Evolutionary conservation across 2,797 vertebrate species (phyloP), one percentile per base, ranked within the genome.

Genomic region (Monodelphis domestica): DNA sequence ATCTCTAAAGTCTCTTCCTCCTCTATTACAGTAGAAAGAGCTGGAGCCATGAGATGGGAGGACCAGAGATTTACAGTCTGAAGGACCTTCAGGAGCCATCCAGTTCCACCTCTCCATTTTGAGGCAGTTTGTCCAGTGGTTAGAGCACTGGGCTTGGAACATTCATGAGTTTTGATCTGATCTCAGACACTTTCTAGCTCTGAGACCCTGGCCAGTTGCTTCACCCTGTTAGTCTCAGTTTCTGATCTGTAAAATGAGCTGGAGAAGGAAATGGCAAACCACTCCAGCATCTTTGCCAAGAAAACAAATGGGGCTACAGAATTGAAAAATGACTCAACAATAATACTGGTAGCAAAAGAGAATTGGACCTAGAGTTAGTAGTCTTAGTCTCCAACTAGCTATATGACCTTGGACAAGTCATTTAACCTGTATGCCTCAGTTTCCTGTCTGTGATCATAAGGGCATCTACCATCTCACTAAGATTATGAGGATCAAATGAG

Each of bases 311-410:
- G n/a, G n/a, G n/a, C n/a, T n/a, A n/a, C n/a, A n/a, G n/a, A n/a
- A n/a, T n/a, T n/a, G n/a, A n/a, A n/a, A n/a, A n/a, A n/a, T n/a
- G n/a, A n/a, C n/a, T n/a, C n/a, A n/a, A n/a, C n/a, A n/a, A n/a
- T n/a, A n/a, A n/a, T n/a, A n/a, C n/a, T n/a, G n/a, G n/a, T n/a
- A n/a, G n/a, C n/a, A n/a, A n/a, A n/a, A n/a, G n/a, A n/a, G n/a
- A n/a, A n/a, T n/a, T n/a, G n/a, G n/a, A n/a, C n/a, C 15, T 38
- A 11, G 6, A 70, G 6, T 98, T 98, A 97, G 97, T 70, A 21
- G 5, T 70, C 38, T 38, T 21, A 21, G n/a, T n/a, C n/a, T n/a
- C n/a, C n/a, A n/a, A 70, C n/a, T 38, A 70, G n/a, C n/a, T 21
- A 6, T 70, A 17, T 70, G n/a, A 70, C 63, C 63, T n/a, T 70